Evolutionary conservation across 2,797 vertebrate species (phyloP), one percentile per base, ranked within the genome.

Genomic region (Chelmon rostratus): DNA sequence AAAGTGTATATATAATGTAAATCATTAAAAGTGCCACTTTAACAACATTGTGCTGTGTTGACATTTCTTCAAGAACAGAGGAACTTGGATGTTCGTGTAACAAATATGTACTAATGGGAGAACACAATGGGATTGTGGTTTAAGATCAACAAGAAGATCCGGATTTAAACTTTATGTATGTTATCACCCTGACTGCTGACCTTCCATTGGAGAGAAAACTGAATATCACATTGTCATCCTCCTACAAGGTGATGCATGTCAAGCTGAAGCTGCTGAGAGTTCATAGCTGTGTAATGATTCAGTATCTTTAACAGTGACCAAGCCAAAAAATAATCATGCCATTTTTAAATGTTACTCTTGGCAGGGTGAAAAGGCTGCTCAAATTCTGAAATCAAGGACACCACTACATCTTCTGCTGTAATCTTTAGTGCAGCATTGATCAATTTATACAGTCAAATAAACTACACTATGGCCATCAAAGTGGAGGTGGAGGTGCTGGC

Each of bases 1-100:
- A 0, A 68, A 35, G 21, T 88, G 83, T 88, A 79, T 82, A 83
- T 88, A 72, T 58, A 21, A 74, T 78, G 47, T 72, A 37, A 84
- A 81, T 75, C 71, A 88, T 46, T 73, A 83, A 80, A 90, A 73
- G 31, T 25, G 25, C 2, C 21, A 38, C 53, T 68, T 78, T 33
- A 59, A 21, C 10, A 70, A 44, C 11, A 18, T 9, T 59, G 46
- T 66, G 11, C 31, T 38, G 54, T 47, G 23, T 21, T 50, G 3
- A 56, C 31, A 8, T 68, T 11, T 50, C 77, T 86, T 75, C 3
- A 52, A 25, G 15, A 63, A 19, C 7, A 40, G n/a, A 47, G 28
- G 25, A 62, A 2, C 5, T n/a, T 74, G 28, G 38, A 31, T 59
- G 23, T 40, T 62, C 4, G 15, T 37, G 7, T 21, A 68, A n/a